Percentiles rank a stretch among this genome's conserved stretches.
phyloP scores from a whole-genome alignment of 2,888 invertebrate genomes.

The Leptinotarsa rubiginosa region DNA sequence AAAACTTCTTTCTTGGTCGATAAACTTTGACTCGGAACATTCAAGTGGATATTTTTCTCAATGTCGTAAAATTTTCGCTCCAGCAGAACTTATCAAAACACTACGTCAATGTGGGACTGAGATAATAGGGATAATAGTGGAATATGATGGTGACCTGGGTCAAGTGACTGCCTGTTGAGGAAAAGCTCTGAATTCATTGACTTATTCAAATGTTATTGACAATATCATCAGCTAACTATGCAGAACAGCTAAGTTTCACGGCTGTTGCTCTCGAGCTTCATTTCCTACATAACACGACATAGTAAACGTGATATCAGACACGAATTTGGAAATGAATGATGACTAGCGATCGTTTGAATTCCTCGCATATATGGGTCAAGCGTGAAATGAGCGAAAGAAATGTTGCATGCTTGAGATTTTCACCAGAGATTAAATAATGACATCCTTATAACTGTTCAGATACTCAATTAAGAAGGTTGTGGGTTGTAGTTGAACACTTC shows the following conservation, averaged over 20 bases:
- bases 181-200: too few species aligned
- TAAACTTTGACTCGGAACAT: too few species aligned
- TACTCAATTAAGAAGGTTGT: constrained; percentile 27
- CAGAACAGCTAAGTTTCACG: not conserved
- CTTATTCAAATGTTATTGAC: not conserved
- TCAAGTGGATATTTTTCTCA: too few species aligned
- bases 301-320: constrained; percentile 29
- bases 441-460: constrained; percentile 35
- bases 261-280: not conserved
- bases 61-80: too few species aligned
- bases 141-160: too few species aligned
- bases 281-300: not conserved
- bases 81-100: too few species aligned
- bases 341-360: constrained; percentile 26
- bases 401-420: constrained; percentile 34
- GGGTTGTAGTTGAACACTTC: constrained; percentile 30
- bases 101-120: too few species aligned
- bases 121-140: too few species aligned
- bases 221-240: not conserved
- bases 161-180: too few species aligned
- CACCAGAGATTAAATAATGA: constrained; percentile 31
- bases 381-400: constrained; percentile 32
- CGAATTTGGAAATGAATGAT: constrained; percentile 26
- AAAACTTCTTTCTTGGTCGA: too few species aligned
- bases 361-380: constrained; percentile 33